phyloP scores from a whole-genome alignment of 2,113 vertebrate genomes.

The Chaenogobius annularis region DNA sequence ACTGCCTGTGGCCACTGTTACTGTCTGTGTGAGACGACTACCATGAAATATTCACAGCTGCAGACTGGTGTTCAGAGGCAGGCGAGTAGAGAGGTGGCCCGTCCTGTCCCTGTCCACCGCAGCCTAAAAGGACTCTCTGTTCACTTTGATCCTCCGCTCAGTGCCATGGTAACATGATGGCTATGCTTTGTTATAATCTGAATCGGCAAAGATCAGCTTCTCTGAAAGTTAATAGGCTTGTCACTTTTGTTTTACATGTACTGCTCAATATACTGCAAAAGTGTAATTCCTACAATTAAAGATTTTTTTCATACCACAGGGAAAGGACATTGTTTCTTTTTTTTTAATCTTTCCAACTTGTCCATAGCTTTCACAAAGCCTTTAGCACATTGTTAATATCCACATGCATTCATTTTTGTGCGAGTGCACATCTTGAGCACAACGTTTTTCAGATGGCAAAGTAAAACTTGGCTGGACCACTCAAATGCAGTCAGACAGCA shows the following conservation, averaged over 20 bases:
- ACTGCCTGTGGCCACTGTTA: constrained; percentile 53
- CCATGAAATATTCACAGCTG: constrained; percentile 68
- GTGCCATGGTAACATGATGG: constrained; percentile 38
- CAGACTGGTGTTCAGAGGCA: constrained; percentile 55
- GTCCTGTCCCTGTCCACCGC: constrained; percentile 52
- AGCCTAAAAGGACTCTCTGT: constrained; percentile 50
- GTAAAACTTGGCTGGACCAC: too few relatives aligned
- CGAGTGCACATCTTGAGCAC: too few relatives aligned
- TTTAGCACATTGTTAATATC: too few relatives aligned
- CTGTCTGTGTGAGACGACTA: constrained; percentile 52
- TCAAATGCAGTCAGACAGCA: too few relatives aligned
- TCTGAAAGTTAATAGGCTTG: not conserved
- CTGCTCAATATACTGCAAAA: not conserved
- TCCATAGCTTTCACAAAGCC: too few relatives aligned
- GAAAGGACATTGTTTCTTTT: too few relatives aligned
- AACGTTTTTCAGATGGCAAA: too few relatives aligned
- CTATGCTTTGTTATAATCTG: not conserved
- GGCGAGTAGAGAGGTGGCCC: constrained; percentile 30
- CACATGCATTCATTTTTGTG: too few relatives aligned
- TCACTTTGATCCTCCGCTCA: constrained; percentile 61
- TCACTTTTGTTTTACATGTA: not conserved
- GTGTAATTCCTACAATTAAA: too few relatives aligned
- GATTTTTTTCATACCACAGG: too few relatives aligned
- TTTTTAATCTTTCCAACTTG: too few relatives aligned
- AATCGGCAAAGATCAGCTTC: not conserved